Percentiles rank a stretch among this genome's conserved stretches.
These are phyloP conservation scores for Hippocampus guttulatus DNA, from an alignment of 2,113 vertebrate species.

Conservation along the genomic window DNA sequence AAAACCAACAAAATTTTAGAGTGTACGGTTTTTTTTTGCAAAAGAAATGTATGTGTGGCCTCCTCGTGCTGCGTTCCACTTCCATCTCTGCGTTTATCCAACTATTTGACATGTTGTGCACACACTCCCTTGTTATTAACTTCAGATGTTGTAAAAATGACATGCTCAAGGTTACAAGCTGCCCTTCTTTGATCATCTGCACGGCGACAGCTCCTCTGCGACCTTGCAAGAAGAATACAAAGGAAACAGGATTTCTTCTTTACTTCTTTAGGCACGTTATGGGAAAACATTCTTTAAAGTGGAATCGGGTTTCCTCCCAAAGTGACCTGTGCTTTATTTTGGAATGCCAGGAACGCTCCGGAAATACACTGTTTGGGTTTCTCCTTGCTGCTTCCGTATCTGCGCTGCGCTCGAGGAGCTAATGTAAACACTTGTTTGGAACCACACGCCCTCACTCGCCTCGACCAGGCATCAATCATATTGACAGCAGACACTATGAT, in stretches of 20 bases:
- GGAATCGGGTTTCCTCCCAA: constrained; percentile 59
- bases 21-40: background rate
- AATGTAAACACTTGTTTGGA: constrained; percentile 64
- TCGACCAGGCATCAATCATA: constrained; percentile 52
- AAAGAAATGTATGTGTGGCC: constrained; percentile 5
- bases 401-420: constrained; percentile 41
- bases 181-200: constrained; percentile 53
- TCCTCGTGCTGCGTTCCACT: constrained; percentile 21
- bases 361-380: constrained; percentile 60
- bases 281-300: constrained; percentile 52
- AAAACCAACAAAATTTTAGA: background rate
- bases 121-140: constrained; percentile 37
- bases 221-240: constrained; percentile 21
- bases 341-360: constrained; percentile 55
- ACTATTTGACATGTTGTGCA: constrained; percentile 17
- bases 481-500: constrained; percentile 38
- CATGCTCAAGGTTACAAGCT: constrained; percentile 21
- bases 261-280: constrained; percentile 43
- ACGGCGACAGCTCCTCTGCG: constrained; percentile 42
- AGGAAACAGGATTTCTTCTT: constrained; percentile 38
- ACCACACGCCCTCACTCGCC: constrained; percentile 35
- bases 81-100: constrained; percentile 10
- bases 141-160: constrained; percentile 58
- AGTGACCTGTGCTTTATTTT: constrained; percentile 52
- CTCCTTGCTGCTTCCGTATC: constrained; percentile 56